These are phyloP conservation scores for Camponotus vicinus DNA, from an alignment of 1,140 invertebrate species.

Conservation along the genomic window DNA sequence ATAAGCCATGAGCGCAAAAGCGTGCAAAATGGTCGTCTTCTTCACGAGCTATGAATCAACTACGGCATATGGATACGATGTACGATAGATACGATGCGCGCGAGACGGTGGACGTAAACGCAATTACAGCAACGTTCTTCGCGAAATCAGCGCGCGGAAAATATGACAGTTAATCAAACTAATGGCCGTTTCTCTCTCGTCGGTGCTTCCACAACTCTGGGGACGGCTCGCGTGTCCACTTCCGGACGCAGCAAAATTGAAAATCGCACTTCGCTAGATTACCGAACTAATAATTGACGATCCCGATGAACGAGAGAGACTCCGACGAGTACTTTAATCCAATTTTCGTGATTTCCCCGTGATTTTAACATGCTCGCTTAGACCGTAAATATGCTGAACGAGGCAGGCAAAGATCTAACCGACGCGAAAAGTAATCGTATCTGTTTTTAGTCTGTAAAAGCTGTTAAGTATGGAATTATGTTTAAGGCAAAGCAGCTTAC, in stretches of 20 bases:
- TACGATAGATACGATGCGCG: not conserved
- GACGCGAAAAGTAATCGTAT: not conserved
- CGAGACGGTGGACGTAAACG: slow-evolving; percentile 31
- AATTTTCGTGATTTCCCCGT: slow-evolving; percentile 54
- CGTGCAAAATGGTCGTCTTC: not conserved
- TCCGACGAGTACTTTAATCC: slow-evolving; percentile 59
- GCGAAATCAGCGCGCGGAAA: slow-evolving; percentile 62
- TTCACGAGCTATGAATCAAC: slow-evolving; percentile 12
- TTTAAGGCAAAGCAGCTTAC: not conserved
- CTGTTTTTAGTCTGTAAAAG: not conserved
- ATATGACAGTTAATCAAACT: slow-evolving; percentile 78
- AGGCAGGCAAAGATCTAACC: not conserved
- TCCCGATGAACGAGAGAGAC: slow-evolving; percentile 33
- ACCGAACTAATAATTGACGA: slow-evolving; percentile 75
- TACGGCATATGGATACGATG: not conserved
- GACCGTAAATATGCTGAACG: slow-evolving; percentile 11
- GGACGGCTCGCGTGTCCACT: slow-evolving; percentile 33
- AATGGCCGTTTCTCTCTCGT: slow-evolving; percentile 73
- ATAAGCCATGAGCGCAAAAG: not conserved
- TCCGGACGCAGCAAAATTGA: slow-evolving; percentile 67
- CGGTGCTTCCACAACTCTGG: not conserved
- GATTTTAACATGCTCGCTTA: slow-evolving; percentile 55
- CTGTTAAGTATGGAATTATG: not conserved
- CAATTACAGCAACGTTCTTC: slow-evolving; percentile 37
- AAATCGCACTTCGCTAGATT: slow-evolving; percentile 78